Percentiles rank a stretch among this genome's conserved stretches.
Conservation (phyloP, 2,888 invertebrate species). For the Onchidella celtica region DNA sequence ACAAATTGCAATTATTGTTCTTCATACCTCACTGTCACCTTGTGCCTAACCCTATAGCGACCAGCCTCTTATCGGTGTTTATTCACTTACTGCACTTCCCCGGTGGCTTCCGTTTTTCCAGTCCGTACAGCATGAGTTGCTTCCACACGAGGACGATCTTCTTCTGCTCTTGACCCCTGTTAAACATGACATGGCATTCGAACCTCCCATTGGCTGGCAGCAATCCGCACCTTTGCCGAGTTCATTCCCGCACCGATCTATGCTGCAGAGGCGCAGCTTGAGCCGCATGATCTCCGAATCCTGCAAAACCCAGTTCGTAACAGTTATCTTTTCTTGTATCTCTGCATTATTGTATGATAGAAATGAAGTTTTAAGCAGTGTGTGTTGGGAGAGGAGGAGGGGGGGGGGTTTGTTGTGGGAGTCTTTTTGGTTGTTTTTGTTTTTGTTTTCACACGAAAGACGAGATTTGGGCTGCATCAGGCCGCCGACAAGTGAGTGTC, state of each 20-base stretch:
- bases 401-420: not conserved
- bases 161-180: not conserved
- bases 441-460: too few species aligned
- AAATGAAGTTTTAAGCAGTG: too few species aligned
- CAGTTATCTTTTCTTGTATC: not conserved
- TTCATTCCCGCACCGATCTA: slow-evolving; percentile 31
- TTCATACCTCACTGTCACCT: too few species aligned
- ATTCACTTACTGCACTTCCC: too few species aligned
- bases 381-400: too few species aligned
- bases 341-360: too few species aligned
- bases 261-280: slow-evolving; percentile 39
- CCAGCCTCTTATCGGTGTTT: too few species aligned
- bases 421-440: not conserved
- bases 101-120: not conserved
- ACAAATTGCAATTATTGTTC: too few species aligned
- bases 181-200: not conserved
- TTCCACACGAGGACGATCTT: slow-evolving; percentile 4
- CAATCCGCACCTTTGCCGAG: not conserved
- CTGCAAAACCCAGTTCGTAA: too few species aligned
- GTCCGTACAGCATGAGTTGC: not conserved
- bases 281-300: slow-evolving; percentile 46
- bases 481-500: too few species aligned
- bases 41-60: too few species aligned
- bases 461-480: too few species aligned
- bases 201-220: not conserved